Evolutionary conservation across 2,113 vertebrate species (phyloP).

Genomic region (Orientallactaga bullata): DNA sequence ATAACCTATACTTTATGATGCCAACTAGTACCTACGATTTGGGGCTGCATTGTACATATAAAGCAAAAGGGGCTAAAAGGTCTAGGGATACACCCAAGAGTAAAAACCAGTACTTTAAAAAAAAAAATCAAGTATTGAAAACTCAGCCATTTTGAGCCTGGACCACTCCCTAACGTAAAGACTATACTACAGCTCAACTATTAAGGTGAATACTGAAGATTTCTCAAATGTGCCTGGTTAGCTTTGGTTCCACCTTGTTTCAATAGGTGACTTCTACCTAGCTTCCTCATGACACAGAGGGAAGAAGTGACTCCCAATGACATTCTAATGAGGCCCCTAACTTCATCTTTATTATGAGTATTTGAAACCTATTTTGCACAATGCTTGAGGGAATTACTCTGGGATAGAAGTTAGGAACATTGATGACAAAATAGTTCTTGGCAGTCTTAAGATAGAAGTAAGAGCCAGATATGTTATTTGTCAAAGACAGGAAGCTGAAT

Average conservation of each 20-base stretch:
- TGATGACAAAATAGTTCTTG: not conserved
- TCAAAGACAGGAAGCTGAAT: accelerated
- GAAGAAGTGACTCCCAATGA: not conserved
- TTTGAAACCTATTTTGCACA: not conserved
- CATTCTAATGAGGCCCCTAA: not conserved
- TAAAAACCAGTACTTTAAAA: not conserved
- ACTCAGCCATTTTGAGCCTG: not conserved
- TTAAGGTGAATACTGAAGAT: not conserved
- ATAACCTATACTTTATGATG: not conserved
- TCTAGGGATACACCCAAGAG: not conserved
- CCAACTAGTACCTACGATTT: not conserved
- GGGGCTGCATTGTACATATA: not conserved
- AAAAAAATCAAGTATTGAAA: not conserved
- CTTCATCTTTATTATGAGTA: not conserved
- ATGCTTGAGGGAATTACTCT: not conserved
- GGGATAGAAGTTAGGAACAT: not conserved
- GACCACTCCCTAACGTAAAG: too few relatives aligned
- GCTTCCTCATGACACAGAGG: not conserved
- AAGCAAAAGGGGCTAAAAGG: not conserved
- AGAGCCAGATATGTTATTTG: not conserved
- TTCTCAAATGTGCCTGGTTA: not conserved
- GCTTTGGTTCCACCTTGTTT: not conserved
- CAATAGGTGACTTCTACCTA: not conserved
- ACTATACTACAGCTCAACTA: accelerated
- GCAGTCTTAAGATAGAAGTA: not conserved